Conservation (phyloP, 2,888 invertebrate genomes). For the Bimastos eiseni region DNA sequence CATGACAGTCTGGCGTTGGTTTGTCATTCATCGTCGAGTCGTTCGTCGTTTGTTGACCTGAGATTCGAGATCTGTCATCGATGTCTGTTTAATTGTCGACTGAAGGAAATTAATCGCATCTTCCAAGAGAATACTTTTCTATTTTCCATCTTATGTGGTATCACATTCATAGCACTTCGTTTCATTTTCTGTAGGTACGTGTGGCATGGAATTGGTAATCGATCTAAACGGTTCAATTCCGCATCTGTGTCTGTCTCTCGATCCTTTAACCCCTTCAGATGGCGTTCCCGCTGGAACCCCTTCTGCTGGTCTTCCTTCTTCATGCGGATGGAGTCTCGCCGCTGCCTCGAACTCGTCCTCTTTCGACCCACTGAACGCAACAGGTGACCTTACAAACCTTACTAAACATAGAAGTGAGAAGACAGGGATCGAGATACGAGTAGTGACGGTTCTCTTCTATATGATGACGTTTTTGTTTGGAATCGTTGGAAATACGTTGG, state of each 20-base stretch:
- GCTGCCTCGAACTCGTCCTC: neutral
- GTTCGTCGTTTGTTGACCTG: neutral
- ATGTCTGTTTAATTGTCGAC: neutral
- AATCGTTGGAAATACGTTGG: conserved; percentile 22
- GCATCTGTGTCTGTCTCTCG: neutral
- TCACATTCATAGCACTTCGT: neutral
- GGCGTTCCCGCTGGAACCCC: neutral
- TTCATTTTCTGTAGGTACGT: neutral
- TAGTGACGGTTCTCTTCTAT: conserved; percentile 27
- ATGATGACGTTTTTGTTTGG: conserved; percentile 27
- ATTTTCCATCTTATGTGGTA: too few species aligned
- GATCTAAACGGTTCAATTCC: neutral
- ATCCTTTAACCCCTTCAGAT: neutral
- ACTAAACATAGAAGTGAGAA: neutral
- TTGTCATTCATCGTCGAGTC: too few species aligned
- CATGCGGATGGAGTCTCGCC: neutral
- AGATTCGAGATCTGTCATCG: neutral
- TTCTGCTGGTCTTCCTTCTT: neutral
- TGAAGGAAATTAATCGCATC: neutral
- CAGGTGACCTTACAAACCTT: neutral
- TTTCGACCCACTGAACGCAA: neutral
- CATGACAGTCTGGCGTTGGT: too few species aligned
- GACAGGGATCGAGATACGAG: neutral
- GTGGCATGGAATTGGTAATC: neutral
- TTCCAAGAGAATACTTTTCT: too few species aligned